Conservation (phyloP, 2,888 invertebrate genomes). For the Nomada lathburiana region DNA sequence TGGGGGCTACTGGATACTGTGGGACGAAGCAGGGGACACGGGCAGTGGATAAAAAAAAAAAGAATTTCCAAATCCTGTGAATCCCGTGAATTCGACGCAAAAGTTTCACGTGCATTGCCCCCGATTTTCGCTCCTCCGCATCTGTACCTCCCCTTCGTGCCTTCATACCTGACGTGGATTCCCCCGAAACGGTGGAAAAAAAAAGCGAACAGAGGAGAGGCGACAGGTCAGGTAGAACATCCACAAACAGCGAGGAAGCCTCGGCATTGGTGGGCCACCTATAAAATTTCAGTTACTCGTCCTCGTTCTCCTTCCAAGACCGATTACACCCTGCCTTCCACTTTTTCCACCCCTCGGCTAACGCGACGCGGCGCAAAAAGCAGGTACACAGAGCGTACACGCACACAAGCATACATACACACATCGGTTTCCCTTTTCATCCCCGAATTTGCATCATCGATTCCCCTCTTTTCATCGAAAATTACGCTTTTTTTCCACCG, state of each 20-base stretch:
- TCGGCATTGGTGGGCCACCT: constrained; percentile 73
- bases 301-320: constrained; percentile 49
- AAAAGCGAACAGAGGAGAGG: constrained; percentile 61
- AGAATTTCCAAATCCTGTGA: constrained; percentile 73
- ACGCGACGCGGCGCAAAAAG: constrained; percentile 34
- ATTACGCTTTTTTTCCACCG: constrained; percentile 67
- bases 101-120: constrained; percentile 32
- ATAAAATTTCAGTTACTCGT: constrained; percentile 81
- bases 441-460: constrained; percentile 78
- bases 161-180: constrained; percentile 82
- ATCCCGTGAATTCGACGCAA: constrained; percentile 58
- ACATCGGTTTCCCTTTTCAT: constrained; percentile 59
- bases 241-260: constrained; percentile 42
- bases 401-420: constrained; percentile 14
- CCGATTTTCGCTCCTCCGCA: constrained; percentile 62
- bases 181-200: constrained; percentile 79
- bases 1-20: constrained; percentile 56
- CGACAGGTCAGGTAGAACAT: constrained; percentile 78
- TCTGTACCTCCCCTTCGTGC: constrained; percentile 55
- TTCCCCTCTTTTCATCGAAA: constrained; percentile 67
- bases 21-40: constrained; percentile 24
- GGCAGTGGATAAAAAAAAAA: constrained; percentile 24
- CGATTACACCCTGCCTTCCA: constrained; percentile 43
- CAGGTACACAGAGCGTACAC: constrained; percentile 63
- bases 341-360: constrained; percentile 33